These are phyloP conservation scores for Napeogenes sylphis DNA, from an alignment of 2,888 invertebrate species.

Conservation along the genomic window DNA sequence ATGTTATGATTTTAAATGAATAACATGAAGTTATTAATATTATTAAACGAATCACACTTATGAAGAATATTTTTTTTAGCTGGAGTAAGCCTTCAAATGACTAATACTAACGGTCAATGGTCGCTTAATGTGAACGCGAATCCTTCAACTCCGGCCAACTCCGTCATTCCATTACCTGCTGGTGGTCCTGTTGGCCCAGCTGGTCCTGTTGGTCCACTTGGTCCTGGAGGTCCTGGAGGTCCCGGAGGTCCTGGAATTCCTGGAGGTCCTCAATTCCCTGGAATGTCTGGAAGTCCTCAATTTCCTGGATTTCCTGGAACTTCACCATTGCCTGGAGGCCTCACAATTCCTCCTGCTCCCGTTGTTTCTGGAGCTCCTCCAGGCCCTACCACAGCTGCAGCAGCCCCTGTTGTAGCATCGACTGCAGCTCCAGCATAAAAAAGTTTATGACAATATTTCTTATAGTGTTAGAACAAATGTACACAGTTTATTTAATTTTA, in stretches of 20 bases:
- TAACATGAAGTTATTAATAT: too few relatives aligned
- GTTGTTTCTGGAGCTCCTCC: conserved; percentile 15
- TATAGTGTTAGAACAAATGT: too few relatives aligned
- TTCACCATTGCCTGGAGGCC: neutral
- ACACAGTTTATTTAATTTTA: too few relatives aligned
- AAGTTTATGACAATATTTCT: conserved; percentile 11
- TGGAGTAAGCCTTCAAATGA: conserved; percentile 44
- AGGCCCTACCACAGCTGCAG: conserved; percentile 14
- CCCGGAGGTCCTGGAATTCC: conserved; percentile 8
- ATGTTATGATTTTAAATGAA: too few relatives aligned
- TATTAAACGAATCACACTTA: too few relatives aligned
- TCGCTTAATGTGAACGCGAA: conserved; percentile 25
- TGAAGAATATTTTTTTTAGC: conserved; percentile 38
- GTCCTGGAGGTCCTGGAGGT: conserved; percentile 9
- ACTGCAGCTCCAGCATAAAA: conserved; percentile 12
- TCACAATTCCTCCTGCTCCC: too few relatives aligned
- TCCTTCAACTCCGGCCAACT: conserved; percentile 8
- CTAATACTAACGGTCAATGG: conserved; percentile 25
- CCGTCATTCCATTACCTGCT: conserved; percentile 4
- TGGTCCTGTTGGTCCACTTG: neutral
- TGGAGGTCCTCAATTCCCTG: neutral
- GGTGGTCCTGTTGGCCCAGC: neutral
- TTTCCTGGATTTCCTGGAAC: conserved; percentile 5
- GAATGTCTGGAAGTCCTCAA: neutral
- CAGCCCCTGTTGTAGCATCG: conserved; percentile 17